Evolutionary conservation across 1,140 invertebrate genomes (phyloP).

Genomic region (Batillaria attramentaria): DNA sequence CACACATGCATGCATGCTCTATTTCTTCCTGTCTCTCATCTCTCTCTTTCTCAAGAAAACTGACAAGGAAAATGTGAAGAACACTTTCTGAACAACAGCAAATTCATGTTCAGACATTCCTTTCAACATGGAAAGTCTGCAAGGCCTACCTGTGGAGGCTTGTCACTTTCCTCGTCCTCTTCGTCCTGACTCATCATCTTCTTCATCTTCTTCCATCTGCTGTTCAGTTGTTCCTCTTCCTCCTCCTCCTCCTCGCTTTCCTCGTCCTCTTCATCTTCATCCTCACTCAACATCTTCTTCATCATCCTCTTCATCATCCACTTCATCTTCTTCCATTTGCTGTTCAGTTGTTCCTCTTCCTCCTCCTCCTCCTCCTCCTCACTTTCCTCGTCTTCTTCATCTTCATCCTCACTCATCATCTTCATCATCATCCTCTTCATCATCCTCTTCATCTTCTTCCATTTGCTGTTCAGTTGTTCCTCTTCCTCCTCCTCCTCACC

Average conservation of each 20-base stretch:
- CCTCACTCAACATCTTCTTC: too few relatives aligned
- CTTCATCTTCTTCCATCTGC: not conserved
- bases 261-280: too few relatives aligned
- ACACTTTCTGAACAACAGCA: too few relatives aligned
- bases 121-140: too few relatives aligned
- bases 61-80: too few relatives aligned
- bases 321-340: too few relatives aligned
- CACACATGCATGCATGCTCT: not conserved
- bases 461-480: not conserved
- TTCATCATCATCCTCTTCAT: not conserved
- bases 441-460: not conserved
- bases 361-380: too few relatives aligned
- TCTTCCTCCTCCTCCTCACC: not conserved
- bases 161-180: constrained; percentile 52
- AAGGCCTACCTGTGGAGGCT: constrained; percentile 31
- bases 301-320: too few relatives aligned
- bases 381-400: not conserved
- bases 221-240: constrained; percentile 2
- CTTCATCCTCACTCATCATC: not conserved
- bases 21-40: not conserved
- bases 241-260: constrained; percentile 8
- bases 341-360: too few relatives aligned
- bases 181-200: constrained; percentile 26
- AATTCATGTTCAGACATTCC: too few relatives aligned
- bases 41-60: constrained; percentile 8